Conservation (phyloP, 2,797 vertebrate species). For the Sebastes matsubarae region DNA sequence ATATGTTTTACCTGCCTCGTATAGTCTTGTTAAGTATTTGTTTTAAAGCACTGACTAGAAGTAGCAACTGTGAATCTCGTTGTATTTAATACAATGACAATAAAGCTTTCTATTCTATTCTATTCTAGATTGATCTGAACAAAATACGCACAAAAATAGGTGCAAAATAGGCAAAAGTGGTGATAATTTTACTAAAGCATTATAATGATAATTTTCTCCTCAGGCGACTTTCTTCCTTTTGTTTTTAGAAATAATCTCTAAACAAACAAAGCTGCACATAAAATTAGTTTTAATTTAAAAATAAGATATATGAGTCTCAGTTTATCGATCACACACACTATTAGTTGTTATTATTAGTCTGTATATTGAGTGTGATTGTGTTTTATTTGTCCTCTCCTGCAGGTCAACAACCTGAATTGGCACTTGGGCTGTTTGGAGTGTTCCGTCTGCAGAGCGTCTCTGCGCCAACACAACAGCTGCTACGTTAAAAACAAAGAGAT, state of each 20-base stretch:
- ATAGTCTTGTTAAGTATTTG: too few species aligned
- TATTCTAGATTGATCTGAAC: not conserved
- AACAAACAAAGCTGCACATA: not conserved
- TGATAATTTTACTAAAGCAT: not conserved
- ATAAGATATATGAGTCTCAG: not conserved
- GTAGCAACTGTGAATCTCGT: too few species aligned
- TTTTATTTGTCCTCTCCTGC: slow-evolving; percentile 19
- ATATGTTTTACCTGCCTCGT: too few species aligned
- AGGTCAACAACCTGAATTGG: slow-evolving; percentile 99
- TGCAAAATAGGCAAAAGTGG: not conserved
- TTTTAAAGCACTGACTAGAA: too few species aligned
- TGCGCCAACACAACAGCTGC: slow-evolving; percentile 97
- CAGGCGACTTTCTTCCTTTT: not conserved
- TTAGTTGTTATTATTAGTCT: not conserved
- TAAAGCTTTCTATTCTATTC: too few species aligned
- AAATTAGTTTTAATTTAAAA: not conserved
- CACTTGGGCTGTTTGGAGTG: slow-evolving; percentile 96
- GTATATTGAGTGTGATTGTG: not conserved
- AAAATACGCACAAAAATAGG: not conserved
- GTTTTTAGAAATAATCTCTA: not conserved
- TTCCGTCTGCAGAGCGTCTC: slow-evolving; percentile 94
- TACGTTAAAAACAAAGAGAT: slow-evolving; percentile 99
- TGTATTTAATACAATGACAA: too few species aligned
- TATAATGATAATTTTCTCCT: not conserved
- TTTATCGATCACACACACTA: not conserved